phyloP scores from a whole-genome alignment of 2,797 vertebrate species.

The Lycodopsis pacificus region DNA sequence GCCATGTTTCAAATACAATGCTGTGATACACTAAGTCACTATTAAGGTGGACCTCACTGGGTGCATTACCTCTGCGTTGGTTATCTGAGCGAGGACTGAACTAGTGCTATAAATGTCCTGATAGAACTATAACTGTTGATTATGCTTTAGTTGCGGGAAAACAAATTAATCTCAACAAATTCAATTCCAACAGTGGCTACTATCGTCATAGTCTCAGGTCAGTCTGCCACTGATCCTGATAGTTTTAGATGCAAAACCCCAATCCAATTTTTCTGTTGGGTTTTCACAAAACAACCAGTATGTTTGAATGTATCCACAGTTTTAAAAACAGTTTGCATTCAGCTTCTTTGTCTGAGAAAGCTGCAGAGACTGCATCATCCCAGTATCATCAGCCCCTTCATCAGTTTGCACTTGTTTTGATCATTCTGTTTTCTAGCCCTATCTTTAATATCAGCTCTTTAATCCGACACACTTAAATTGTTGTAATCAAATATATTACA shows the following conservation, averaged over 20 bases:
- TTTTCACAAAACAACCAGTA: neutral
- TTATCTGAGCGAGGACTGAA: too few species aligned
- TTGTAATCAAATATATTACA: slow-evolving; percentile 45
- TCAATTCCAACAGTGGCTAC: too few species aligned
- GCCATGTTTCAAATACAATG: too few species aligned
- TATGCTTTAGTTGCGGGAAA: too few species aligned
- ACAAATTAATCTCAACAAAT: too few species aligned
- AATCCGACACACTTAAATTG: slow-evolving; percentile 47
- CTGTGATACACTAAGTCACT: too few species aligned
- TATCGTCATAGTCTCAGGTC: too few species aligned
- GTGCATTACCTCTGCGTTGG: too few species aligned
- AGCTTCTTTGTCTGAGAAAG: slow-evolving; percentile 1
- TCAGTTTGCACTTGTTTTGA: slow-evolving; percentile 18
- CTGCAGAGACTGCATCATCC: neutral
- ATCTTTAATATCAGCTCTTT: slow-evolving; percentile 45
- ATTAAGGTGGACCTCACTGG: too few species aligned
- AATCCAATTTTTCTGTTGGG: neutral
- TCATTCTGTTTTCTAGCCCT: slow-evolving; percentile 37
- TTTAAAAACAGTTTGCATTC: neutral
- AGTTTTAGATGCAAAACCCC: neutral
- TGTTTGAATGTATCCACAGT: neutral
- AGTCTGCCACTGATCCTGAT: neutral
- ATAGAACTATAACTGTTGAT: too few species aligned
- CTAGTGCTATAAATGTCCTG: too few species aligned
- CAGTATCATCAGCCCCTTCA: neutral